Evolutionary conservation across 2,797 vertebrate species (phyloP).

Genomic region (Clarias laeviceps): DNA sequence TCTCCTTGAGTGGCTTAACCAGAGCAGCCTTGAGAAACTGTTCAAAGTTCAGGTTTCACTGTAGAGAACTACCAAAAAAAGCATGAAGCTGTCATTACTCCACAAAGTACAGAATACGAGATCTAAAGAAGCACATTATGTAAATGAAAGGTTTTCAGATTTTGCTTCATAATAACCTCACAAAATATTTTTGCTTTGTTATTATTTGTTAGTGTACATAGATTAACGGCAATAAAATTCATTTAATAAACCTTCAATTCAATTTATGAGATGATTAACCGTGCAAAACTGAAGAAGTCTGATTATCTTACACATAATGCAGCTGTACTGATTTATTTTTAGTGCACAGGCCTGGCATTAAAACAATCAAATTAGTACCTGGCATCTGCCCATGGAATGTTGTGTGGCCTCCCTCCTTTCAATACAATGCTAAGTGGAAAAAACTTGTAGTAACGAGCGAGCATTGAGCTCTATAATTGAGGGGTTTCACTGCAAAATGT

Average conservation of each 20-base stretch:
- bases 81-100: background rate
- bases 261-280: background rate
- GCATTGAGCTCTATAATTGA: constrained; percentile 43
- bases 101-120: background rate
- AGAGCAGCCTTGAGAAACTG: background rate
- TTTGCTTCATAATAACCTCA: background rate
- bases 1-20: background rate
- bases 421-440: constrained; percentile 71
- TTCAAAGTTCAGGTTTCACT: background rate
- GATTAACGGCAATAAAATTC: background rate
- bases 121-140: background rate
- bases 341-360: constrained; percentile 12
- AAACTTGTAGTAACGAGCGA: constrained; percentile 67
- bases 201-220: background rate
- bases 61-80: background rate
- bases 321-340: constrained; percentile 27
- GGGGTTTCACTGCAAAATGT: too few species aligned
- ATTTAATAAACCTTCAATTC: background rate
- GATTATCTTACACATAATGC: background rate
- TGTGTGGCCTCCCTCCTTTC: constrained; percentile 57
- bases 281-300: background rate
- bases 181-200: background rate
- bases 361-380: background rate
- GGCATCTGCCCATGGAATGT: background rate
- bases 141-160: background rate